Conservation (phyloP, 2,113 vertebrate genomes). For the Strix aluco region DNA sequence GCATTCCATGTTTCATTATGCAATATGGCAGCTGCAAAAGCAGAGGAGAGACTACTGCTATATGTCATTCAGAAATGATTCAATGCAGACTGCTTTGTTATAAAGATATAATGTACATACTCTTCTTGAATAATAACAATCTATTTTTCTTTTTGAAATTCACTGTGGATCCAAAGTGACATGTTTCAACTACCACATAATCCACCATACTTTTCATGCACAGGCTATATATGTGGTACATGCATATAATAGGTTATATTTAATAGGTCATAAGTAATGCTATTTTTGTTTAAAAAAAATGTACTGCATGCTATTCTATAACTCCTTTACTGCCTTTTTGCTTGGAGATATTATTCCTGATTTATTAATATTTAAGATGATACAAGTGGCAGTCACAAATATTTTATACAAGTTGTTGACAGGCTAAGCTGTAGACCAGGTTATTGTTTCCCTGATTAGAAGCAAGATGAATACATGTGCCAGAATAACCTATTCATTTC, state of each 20-base stretch:
- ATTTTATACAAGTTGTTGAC: not conserved
- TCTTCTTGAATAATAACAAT: not conserved
- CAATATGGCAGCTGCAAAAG: not conserved
- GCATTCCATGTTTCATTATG: not conserved
- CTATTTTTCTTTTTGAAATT: not conserved
- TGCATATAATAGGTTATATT: not conserved
- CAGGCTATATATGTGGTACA: not conserved
- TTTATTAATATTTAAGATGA: not conserved
- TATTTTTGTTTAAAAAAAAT: not conserved
- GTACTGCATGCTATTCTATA: not conserved
- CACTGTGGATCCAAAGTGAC: not conserved
- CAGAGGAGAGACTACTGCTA: not conserved
- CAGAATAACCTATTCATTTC: not conserved
- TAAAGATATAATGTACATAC: not conserved
- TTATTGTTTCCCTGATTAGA: not conserved
- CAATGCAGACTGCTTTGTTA: not conserved
- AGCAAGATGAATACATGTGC: not conserved
- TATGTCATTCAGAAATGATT: not conserved
- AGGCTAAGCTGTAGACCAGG: not conserved
- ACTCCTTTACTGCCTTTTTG: not conserved
- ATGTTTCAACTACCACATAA: not conserved
- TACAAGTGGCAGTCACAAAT: not conserved
- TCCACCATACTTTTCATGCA: not conserved
- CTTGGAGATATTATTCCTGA: not conserved
- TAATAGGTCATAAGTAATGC: not conserved